Conservation (phyloP, 2,888 invertebrate genomes). For the Pristionchus mayeri region DNA sequence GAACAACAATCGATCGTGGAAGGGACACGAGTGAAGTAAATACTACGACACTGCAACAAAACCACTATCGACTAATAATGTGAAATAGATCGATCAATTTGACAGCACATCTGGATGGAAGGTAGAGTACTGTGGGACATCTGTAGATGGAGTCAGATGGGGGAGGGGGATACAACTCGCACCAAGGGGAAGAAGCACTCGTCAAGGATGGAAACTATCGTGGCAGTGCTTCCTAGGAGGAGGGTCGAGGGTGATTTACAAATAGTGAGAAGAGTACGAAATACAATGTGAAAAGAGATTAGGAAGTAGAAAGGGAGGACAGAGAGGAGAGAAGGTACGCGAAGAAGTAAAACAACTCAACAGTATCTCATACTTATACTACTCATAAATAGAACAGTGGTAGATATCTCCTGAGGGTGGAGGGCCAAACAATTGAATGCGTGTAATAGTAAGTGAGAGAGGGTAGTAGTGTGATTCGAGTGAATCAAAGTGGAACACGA, state of each 20-base stretch:
- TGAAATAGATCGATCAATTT: background rate
- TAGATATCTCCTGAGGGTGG: conserved; percentile 20
- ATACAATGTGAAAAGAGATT: conserved; percentile 15
- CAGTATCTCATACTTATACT: conserved; percentile 35
- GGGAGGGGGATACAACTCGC: background rate
- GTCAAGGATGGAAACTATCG: conserved; percentile 17
- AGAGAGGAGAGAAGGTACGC: background rate
- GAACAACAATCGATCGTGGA: background rate
- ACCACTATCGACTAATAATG: conserved; percentile 1
- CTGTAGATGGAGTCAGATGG: conserved; percentile 14
- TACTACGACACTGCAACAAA: conserved; percentile 25
- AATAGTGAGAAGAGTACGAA: conserved; percentile 16
- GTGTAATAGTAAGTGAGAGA: background rate
- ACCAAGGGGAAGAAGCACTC: conserved; percentile 20
- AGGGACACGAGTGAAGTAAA: background rate
- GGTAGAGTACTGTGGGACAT: conserved; percentile 13
- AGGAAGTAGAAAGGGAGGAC: background rate
- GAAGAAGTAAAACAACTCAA: conserved; percentile 33
- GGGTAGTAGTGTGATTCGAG: conserved; percentile 6
- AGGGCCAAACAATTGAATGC: background rate
- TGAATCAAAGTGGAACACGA: conserved; percentile 8
- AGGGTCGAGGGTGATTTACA: background rate
- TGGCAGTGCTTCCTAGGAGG: conserved; percentile 23
- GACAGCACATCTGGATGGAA: background rate
- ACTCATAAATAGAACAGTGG: background rate